These are phyloP conservation scores for Cydia pomonella DNA, from an alignment of 1,140 invertebrate genomes.

Conservation along the genomic window DNA sequence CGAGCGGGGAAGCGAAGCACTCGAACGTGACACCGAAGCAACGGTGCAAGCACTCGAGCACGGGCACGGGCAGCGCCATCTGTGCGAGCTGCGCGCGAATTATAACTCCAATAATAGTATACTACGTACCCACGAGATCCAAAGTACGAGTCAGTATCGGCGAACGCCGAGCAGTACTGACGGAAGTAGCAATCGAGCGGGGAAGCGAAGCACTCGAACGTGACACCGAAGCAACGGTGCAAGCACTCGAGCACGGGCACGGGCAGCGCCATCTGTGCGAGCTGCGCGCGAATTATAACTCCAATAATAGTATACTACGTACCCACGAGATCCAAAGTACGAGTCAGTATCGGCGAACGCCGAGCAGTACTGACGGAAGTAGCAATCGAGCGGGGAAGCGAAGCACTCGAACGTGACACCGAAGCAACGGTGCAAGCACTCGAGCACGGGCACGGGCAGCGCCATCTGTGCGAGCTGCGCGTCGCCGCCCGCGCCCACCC, in stretches of 20 bases:
- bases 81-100: conserved; percentile 90
- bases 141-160: conserved; percentile 97
- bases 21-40: conserved; percentile 98
- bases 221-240: conserved; percentile 95
- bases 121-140: conserved; percentile 93
- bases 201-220: conserved; percentile 98
- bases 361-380: no score
- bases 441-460: no score
- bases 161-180: conserved; percentile 97
- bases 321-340: no score
- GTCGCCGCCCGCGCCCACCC: conserved; percentile 85
- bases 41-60: conserved; percentile 95
- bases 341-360: no score
- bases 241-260: conserved; percentile 96
- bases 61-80: conserved; percentile 92
- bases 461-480: no score
- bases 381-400: no score
- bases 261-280: conserved; percentile 93
- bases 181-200: conserved; percentile 98
- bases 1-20: conserved; percentile 97
- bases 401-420: no score
- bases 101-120: background rate
- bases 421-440: no score
- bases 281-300: no score
- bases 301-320: no score